Percentiles rank a stretch among this genome's conserved stretches.
These are phyloP conservation scores for Thera obeliscata DNA, from an alignment of 2,888 invertebrate species.

Conservation along the genomic window DNA sequence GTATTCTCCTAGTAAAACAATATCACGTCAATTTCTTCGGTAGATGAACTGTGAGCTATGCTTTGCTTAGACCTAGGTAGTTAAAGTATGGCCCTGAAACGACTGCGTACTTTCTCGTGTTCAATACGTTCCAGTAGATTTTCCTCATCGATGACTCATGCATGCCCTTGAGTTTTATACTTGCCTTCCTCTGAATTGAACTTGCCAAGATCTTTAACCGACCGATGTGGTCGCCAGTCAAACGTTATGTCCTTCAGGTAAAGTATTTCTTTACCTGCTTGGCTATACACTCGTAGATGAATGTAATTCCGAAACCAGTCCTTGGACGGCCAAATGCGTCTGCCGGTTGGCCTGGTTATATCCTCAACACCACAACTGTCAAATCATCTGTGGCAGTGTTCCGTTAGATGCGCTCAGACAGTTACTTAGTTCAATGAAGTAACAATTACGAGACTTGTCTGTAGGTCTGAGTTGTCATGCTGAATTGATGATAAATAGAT, in stretches of 20 bases:
- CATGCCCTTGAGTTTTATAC: too few relatives aligned
- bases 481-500: not conserved
- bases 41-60: too few relatives aligned
- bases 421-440: constrained; percentile 2
- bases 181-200: too few relatives aligned
- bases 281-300: not conserved
- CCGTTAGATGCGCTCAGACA: constrained; percentile 19
- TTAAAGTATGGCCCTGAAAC: too few relatives aligned
- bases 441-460: not conserved
- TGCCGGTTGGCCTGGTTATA: not conserved
- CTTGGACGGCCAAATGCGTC: not conserved
- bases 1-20: too few relatives aligned
- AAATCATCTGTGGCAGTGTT: constrained; percentile 9
- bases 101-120: too few relatives aligned
- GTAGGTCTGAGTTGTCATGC: constrained; percentile 7
- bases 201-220: not conserved
- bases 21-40: too few relatives aligned
- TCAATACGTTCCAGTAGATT: too few relatives aligned
- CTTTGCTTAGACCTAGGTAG: too few relatives aligned
- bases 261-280: not conserved
- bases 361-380: constrained; percentile 1
- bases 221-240: not conserved
- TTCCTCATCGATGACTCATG: too few relatives aligned
- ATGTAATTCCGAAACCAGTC: not conserved
- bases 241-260: not conserved